These are phyloP conservation scores for Nemoura dubitans DNA, from an alignment of 2,888 invertebrate genomes.

Conservation along the genomic window DNA sequence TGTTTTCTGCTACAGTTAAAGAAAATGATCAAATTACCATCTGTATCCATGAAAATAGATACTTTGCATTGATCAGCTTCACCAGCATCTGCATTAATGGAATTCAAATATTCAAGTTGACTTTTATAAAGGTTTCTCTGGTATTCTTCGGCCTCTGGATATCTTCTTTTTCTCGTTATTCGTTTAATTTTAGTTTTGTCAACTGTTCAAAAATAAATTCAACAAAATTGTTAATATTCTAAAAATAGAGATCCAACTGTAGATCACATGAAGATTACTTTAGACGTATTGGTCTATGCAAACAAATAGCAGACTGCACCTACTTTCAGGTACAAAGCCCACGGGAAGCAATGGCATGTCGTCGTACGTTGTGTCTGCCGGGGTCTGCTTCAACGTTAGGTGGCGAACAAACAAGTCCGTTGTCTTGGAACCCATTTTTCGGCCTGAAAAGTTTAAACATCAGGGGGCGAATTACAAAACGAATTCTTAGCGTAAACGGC, in stretches of 20 bases:
- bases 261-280: too few relatives aligned
- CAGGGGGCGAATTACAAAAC: too few relatives aligned
- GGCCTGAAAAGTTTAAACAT: conserved; percentile 3
- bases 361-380: conserved; percentile 38
- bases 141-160: conserved; percentile 51
- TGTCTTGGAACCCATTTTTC: conserved; percentile 27
- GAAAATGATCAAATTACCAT: neutral
- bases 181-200: conserved; percentile 48
- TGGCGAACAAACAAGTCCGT: conserved; percentile 35
- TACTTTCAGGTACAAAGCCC: conserved; percentile 48
- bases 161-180: conserved; percentile 48
- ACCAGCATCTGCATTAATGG: neutral
- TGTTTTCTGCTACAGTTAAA: neutral
- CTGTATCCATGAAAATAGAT: neutral
- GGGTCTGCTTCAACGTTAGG: conserved; percentile 14
- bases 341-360: conserved; percentile 49
- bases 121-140: conserved; percentile 42
- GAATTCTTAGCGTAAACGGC: too few relatives aligned
- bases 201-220: conserved; percentile 36
- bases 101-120: neutral
- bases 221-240: too few relatives aligned
- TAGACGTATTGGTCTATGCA: too few relatives aligned
- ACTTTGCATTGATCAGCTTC: neutral
- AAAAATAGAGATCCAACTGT: too few relatives aligned
- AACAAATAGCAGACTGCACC: too few relatives aligned